Evolutionary conservation across 2,888 invertebrate species (phyloP).

Genomic region (Actias luna): DNA sequence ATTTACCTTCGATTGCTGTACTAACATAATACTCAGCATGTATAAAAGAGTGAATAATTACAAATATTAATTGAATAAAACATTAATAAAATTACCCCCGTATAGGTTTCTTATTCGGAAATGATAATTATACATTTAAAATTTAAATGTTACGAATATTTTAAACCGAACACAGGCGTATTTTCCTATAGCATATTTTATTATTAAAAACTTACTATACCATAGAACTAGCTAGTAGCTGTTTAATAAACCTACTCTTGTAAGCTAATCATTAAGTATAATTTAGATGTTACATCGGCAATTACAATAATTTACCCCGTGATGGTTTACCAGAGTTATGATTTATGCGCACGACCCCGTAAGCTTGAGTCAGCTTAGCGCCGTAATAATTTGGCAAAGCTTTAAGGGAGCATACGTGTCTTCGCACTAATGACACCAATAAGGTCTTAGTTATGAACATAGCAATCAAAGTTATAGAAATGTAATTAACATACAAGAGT

Average conservation of each 20-base stretch:
- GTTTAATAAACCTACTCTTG: background rate
- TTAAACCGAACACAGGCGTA: no score
- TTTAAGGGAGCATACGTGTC: slow-evolving; percentile 17
- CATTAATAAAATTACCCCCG: no score
- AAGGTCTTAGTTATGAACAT: slow-evolving; percentile 25
- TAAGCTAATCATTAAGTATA: background rate
- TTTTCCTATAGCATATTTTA: no score
- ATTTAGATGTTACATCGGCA: background rate
- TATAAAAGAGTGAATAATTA: no score
- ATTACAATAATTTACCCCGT: background rate
- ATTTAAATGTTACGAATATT: no score
- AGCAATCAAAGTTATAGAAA: background rate
- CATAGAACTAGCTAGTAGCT: no score
- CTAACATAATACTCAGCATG: no score
- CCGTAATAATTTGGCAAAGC: slow-evolving; percentile 18
- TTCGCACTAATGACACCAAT: slow-evolving; percentile 23
- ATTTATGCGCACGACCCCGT: background rate
- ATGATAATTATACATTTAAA: no score
- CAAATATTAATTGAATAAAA: no score
- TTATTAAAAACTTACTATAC: no score
- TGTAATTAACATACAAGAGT: background rate
- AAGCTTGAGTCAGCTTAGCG: background rate
- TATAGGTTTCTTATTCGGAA: no score
- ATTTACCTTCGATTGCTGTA: no score
- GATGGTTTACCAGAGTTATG: background rate